Evolutionary conservation across 2,797 vertebrate genomes (phyloP).

Genomic region (Pagetopsis macropterus): DNA sequence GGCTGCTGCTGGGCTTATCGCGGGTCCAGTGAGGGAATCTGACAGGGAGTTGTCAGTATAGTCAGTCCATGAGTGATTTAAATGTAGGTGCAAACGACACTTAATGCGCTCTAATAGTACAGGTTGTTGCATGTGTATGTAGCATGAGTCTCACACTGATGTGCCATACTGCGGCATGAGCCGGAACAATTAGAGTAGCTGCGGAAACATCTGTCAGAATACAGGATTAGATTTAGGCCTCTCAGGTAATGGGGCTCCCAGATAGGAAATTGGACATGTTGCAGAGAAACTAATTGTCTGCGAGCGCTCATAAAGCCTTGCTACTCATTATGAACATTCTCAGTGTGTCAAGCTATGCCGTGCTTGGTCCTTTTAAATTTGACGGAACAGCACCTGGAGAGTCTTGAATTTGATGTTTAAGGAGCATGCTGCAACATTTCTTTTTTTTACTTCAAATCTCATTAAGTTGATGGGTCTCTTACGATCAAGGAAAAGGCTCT

Average conservation of each 20-base stretch:
- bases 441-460: no score
- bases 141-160: conserved; percentile 15
- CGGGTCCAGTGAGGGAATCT: conserved; percentile 19
- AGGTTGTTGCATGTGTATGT: neutral
- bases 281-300: neutral
- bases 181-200: conserved; percentile 10
- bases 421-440: no score
- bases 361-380: no score
- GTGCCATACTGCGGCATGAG: neutral
- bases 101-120: neutral
- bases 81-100: neutral
- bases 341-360: no score
- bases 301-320: no score
- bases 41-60: conserved; percentile 33
- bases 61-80: conserved; percentile 4
- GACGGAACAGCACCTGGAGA: no score
- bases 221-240: neutral
- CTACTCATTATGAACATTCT: no score
- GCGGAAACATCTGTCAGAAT: neutral
- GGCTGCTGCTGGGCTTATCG: conserved; percentile 48
- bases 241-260: neutral
- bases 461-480: neutral
- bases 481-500: neutral
- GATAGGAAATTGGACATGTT: neutral
- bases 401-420: no score